phyloP scores from a whole-genome alignment of 1,140 invertebrate species.

The Cherax quadricarinatus region DNA sequence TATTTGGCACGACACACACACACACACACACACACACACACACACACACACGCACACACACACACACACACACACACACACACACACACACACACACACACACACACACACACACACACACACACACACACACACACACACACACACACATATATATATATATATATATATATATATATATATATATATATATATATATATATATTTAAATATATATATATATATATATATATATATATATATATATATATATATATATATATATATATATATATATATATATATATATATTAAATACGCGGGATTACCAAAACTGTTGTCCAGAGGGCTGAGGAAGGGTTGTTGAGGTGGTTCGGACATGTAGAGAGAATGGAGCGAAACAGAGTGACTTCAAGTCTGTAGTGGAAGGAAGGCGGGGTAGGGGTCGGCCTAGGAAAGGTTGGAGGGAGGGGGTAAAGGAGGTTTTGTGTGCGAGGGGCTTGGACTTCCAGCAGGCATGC shows the following conservation, averaged over 20 bases:
- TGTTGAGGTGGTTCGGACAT: no score
- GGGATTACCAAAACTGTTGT: not conserved
- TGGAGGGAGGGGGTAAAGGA: no score
- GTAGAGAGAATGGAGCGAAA: no score
- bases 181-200: not conserved
- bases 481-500: no score
- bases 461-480: no score
- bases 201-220: slow-evolving; percentile 11
- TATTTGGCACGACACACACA: no score
- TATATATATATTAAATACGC: not conserved
- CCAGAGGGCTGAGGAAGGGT: not conserved
- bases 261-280: not conserved
- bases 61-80: slow-evolving; percentile 13
- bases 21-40: slow-evolving; percentile 4
- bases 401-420: no score
- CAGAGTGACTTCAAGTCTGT: no score
- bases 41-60: not conserved
- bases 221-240: slow-evolving; percentile 26
- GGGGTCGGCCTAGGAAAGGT: no score
- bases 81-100: slow-evolving; percentile 9
- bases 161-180: no score
- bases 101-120: not conserved
- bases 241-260: slow-evolving; percentile 14
- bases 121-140: not conserved
- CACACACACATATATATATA: no score